Percentiles rank a stretch among this genome's conserved stretches.
phyloP scores from a whole-genome alignment of 2,888 invertebrate genomes.

The Chalcis sispes region DNA sequence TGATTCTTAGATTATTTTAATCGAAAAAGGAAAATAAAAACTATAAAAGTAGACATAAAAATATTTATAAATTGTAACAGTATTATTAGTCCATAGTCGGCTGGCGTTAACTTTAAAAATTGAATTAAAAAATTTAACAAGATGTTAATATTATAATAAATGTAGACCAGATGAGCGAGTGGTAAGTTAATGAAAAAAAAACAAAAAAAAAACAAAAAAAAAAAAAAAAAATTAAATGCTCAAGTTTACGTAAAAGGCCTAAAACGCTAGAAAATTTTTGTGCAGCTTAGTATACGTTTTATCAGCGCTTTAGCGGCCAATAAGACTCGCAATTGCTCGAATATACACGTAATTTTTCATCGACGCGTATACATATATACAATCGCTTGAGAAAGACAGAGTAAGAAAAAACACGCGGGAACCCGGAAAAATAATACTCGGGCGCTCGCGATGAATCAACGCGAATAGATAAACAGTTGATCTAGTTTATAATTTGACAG shows the following conservation, averaged over 20 bases:
- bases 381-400: background rate
- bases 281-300: conserved; percentile 20
- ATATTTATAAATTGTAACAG: too few relatives aligned
- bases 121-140: too few relatives aligned
- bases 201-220: background rate
- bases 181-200: background rate
- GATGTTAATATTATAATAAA: too few relatives aligned
- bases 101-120: too few relatives aligned
- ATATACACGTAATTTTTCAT: conserved; percentile 16
- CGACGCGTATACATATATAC: background rate
- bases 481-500: background rate
- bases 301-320: conserved; percentile 22
- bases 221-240: too few relatives aligned
- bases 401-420: background rate
- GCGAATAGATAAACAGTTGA: background rate
- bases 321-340: background rate
- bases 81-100: too few relatives aligned
- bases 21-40: too few relatives aligned
- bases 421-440: conserved; percentile 20
- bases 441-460: background rate
- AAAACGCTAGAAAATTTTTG: too few relatives aligned
- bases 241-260: conserved; percentile 15
- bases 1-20: too few relatives aligned
- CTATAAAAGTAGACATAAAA: too few relatives aligned
- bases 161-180: conserved; percentile 23